These are phyloP conservation scores for Synaphobranchus kaupii DNA, from an alignment of 2,797 vertebrate species.

Conservation along the genomic window DNA sequence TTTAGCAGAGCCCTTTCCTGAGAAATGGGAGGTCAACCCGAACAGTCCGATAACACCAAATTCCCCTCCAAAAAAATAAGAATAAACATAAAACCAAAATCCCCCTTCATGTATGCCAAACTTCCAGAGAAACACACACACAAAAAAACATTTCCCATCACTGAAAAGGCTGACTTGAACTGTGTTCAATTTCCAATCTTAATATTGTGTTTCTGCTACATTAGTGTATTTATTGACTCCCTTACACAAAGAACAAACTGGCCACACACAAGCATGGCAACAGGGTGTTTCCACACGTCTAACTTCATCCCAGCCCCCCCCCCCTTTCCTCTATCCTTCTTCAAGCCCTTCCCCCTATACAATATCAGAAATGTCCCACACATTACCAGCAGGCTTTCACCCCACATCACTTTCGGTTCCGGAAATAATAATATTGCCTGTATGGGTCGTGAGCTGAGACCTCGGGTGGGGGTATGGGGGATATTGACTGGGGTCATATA, in stretches of 20 bases:
- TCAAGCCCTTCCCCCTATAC: not conserved
- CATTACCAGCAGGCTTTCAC: not conserved
- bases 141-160: not conserved
- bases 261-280: not conserved
- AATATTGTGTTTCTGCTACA: not conserved
- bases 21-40: not conserved
- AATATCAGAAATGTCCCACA: not conserved
- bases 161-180: not conserved
- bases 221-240: too few relatives aligned
- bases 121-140: not conserved
- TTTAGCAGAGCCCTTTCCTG: not conserved
- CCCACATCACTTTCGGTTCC: not conserved
- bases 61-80: not conserved
- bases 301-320: not conserved
- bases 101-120: not conserved
- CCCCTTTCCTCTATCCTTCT: not conserved
- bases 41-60: not conserved
- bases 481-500: too few relatives aligned
- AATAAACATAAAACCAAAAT: not conserved
- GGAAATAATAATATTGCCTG: not conserved
- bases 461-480: not conserved
- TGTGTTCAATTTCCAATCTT: not conserved
- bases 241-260: not conserved
- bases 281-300: not conserved
- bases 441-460: not conserved